Evolutionary conservation across 2,888 invertebrate species (phyloP).

Genomic region (Tetragonula carbonaria): DNA sequence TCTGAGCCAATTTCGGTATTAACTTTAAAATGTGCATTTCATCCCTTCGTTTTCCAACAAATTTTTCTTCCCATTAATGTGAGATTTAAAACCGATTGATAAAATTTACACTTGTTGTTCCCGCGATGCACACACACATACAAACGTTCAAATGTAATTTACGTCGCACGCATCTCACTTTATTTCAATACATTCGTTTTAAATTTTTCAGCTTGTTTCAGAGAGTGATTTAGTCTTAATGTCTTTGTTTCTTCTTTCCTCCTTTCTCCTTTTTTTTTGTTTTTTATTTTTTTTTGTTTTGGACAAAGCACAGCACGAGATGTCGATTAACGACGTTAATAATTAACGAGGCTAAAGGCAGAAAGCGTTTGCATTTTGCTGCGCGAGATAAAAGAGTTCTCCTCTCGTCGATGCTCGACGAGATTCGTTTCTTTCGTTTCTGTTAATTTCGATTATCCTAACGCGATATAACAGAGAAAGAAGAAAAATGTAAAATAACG

Average conservation of each 20-base stretch:
- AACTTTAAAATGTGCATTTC: neutral
- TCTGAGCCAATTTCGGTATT: neutral
- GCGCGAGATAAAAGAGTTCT: neutral
- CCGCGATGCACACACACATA: neutral
- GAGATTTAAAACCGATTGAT: neutral
- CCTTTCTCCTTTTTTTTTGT: too few species aligned
- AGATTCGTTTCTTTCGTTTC: neutral
- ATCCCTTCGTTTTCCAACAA: too few species aligned
- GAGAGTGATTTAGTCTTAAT: neutral
- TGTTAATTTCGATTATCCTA: conserved; percentile 11
- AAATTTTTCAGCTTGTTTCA: neutral
- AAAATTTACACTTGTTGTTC: conserved; percentile 9
- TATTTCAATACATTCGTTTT: neutral
- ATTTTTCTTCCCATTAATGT: neutral
- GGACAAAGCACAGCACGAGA: neutral
- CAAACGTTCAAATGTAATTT: neutral
- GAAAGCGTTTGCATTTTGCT: neutral
- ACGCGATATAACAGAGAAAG: neutral
- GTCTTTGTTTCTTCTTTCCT: too few species aligned
- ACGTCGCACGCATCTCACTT: neutral
- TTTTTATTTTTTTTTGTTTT: too few species aligned
- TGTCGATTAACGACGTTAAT: neutral
- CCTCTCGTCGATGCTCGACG: neutral
- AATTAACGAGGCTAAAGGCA: neutral
- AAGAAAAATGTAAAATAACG: neutral